Evolutionary conservation across 2,113 vertebrate genomes (phyloP).

Genomic region (Buteo buteo): DNA sequence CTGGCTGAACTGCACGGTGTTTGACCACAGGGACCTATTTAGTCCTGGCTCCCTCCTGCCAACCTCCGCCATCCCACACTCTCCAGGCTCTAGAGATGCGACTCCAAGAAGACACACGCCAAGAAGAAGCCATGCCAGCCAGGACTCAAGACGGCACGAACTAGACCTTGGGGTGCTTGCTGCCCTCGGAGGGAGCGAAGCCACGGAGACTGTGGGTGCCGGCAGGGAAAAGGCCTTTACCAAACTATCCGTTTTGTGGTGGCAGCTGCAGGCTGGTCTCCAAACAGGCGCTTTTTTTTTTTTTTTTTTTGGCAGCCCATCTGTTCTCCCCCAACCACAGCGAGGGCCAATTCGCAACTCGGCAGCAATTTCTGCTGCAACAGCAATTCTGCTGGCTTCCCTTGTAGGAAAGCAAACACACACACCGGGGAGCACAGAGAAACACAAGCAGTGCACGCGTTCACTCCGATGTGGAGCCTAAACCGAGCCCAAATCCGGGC

Average conservation of each 20-base stretch:
- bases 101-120: background rate
- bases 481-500: background rate
- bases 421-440: background rate
- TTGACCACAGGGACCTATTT: background rate
- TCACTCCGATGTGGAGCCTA: accelerated
- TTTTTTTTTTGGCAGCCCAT: background rate
- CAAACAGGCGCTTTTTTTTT: background rate
- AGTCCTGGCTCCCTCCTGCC: background rate
- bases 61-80: accelerated
- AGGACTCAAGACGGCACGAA: background rate
- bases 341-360: background rate
- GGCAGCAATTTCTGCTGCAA: background rate
- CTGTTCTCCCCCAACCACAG: background rate
- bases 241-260: background rate
- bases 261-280: background rate
- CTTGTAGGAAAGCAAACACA: background rate
- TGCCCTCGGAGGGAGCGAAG: background rate
- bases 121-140: background rate
- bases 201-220: accelerated
- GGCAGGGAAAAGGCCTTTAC: background rate
- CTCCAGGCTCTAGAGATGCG: background rate
- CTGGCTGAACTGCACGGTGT: background rate
- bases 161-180: background rate
- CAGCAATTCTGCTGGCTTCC: background rate
- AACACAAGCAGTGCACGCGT: background rate